Base-by-base conservation (phyloP, 1,140 invertebrate species). In the Eubasilissa regina region DNA sequence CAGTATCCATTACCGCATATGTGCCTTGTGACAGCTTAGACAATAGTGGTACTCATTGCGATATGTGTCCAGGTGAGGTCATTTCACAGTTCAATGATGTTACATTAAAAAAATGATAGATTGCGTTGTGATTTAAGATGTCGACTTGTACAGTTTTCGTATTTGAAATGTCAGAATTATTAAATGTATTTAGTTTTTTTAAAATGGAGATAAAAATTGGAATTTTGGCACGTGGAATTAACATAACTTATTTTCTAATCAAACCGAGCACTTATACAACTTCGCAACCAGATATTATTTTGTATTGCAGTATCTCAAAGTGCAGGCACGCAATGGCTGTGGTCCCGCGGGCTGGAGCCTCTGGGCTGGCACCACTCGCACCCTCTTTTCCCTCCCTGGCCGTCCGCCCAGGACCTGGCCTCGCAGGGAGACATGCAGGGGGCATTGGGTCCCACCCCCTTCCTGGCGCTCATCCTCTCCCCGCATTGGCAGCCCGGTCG, bases 11-110 rank as follows among this genome's bases (percentile, higher is more conserved):
- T 17, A 58, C 78, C 66, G 45, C 66, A 11, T 83, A 83, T 47
- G 68, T 81, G n/a, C 79, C 82, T 4, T 83, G 82, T 19, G 80
- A 83, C 43, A 83, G 82, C 56, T 43, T 81, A 55, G 82, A 83
- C 62, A 77, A 92, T 78, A 92, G 90, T 45, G 87, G 89, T 43
- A 92, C 93, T 43, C 93, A 94, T 86, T 95, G 94, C 85, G 94
- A 95, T 81, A 95, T 95, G 93, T 94, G 94, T 84, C 93, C 94
- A 76, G 91, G 92, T 93, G 82, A 56, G 75, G 10, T 58, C 21
- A n/a, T 35, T 35, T 35, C 25, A 35, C n/a, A n/a, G n/a, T n/a
- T n/a, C n/a, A n/a, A n/a, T n/a, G n/a, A n/a, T n/a, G n/a, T n/a
- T n/a, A n/a, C n/a, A n/a, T n/a, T n/a, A n/a, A n/a, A n/a, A n/a